Percentiles rank a stretch among this genome's conserved stretches.
Evolutionary conservation across 2,113 vertebrate genomes (phyloP).

Genomic region (Pipra filicauda): DNA sequence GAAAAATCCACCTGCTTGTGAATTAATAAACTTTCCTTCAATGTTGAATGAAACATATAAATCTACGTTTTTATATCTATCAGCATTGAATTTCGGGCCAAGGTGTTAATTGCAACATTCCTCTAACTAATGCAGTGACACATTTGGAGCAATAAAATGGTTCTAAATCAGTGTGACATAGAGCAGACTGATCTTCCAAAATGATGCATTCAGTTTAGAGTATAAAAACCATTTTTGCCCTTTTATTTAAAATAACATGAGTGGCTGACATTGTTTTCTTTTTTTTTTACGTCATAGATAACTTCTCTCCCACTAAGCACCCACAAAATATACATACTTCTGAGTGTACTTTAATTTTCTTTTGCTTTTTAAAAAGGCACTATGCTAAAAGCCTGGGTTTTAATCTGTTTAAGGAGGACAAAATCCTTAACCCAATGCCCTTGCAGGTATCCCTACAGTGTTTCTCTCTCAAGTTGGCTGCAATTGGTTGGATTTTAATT

Average conservation of each 20-base stretch:
- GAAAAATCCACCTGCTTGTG: background rate
- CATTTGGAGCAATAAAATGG: background rate
- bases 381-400: background rate
- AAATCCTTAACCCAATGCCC: background rate
- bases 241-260: background rate
- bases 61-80: background rate
- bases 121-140: background rate
- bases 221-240: background rate
- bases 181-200: background rate
- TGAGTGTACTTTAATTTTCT: background rate
- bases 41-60: background rate
- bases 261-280: background rate
- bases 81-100: background rate
- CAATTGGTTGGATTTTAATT: constrained; percentile 11
- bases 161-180: background rate
- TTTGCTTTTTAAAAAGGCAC: background rate
- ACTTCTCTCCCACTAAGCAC: background rate
- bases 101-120: background rate
- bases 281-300: background rate
- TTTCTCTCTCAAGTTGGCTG: background rate
- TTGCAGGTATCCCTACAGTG: background rate
- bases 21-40: background rate
- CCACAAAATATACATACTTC: rapidly evolving
- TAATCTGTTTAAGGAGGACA: background rate
- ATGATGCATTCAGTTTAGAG: background rate